These are phyloP conservation scores for Eulemur rufifrons DNA, from an alignment of 2,113 vertebrate genomes.

Conservation along the genomic window DNA sequence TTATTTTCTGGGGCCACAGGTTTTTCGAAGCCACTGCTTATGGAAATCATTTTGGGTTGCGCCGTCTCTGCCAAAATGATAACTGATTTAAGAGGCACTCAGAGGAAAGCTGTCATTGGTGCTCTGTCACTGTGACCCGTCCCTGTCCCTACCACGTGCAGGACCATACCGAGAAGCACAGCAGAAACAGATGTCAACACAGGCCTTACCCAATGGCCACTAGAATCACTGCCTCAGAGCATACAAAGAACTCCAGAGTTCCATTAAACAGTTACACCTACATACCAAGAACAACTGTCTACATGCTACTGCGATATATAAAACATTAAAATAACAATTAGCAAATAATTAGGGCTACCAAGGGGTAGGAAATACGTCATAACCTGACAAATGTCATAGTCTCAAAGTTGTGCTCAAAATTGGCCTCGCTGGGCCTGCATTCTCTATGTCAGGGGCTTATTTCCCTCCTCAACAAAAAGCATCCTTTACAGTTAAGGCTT, in stretches of 20 bases:
- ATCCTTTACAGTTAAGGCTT: neutral
- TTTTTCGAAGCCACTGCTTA: neutral
- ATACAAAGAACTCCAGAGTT: neutral
- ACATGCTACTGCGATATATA: neutral
- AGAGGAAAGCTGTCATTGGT: neutral
- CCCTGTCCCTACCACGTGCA: neutral
- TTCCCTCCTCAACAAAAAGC: neutral
- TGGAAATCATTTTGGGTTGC: neutral
- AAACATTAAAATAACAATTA: neutral
- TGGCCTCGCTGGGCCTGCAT: neutral
- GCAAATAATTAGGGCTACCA: neutral
- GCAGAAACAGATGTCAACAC: neutral
- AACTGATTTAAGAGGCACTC: neutral
- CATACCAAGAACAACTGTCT: neutral
- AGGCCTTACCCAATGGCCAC: neutral
- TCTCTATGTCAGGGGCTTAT: neutral
- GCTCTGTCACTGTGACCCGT: neutral
- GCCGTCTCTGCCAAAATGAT: neutral
- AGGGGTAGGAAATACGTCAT: neutral
- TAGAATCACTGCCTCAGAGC: neutral
- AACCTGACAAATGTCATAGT: neutral
- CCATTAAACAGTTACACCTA: neutral
- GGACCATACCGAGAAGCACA: neutral
- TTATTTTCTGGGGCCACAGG: neutral
- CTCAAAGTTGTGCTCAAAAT: neutral